These are phyloP conservation scores for Pterophyllum scalare DNA, from an alignment of 2,113 vertebrate genomes.

Conservation along the genomic window DNA sequence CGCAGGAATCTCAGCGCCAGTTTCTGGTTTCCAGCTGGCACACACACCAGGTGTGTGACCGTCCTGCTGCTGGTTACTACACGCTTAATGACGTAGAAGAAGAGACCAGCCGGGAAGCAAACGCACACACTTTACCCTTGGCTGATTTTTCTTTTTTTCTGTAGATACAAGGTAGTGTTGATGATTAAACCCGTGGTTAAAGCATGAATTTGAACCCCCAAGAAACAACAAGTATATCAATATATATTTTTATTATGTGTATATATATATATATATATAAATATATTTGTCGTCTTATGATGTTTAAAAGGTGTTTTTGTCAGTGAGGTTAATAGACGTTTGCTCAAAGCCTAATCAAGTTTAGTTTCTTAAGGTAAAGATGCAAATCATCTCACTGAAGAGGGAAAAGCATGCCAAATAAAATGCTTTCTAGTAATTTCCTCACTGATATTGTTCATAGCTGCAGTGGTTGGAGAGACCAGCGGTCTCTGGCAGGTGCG, in stretches of 20 bases:
- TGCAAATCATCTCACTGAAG: background rate
- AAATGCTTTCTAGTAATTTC: background rate
- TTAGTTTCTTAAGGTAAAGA: background rate
- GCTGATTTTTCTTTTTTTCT: background rate
- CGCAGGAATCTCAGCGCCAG: constrained; percentile 60
- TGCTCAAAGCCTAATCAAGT: background rate
- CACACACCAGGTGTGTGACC: constrained; percentile 27
- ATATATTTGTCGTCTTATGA: too few relatives aligned
- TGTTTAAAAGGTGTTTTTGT: background rate
- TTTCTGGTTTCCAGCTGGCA: constrained; percentile 49
- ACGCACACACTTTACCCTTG: background rate
- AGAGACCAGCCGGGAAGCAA: constrained; percentile 19
- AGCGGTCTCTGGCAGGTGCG: constrained; percentile 33
- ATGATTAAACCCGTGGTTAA: background rate
- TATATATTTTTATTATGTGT: too few relatives aligned
- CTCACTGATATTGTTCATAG: background rate
- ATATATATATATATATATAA: too few relatives aligned
- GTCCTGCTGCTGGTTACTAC: constrained; percentile 1
- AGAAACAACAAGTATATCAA: background rate
- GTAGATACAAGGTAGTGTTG: background rate
- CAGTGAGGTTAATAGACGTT: background rate
- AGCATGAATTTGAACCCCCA: background rate
- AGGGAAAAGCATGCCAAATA: background rate
- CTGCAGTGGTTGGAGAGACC: background rate
- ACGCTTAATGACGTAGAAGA: background rate